Base-by-base conservation (phyloP, 2,888 invertebrate genomes). In the Galeopsomyia nigrocyanea region DNA sequence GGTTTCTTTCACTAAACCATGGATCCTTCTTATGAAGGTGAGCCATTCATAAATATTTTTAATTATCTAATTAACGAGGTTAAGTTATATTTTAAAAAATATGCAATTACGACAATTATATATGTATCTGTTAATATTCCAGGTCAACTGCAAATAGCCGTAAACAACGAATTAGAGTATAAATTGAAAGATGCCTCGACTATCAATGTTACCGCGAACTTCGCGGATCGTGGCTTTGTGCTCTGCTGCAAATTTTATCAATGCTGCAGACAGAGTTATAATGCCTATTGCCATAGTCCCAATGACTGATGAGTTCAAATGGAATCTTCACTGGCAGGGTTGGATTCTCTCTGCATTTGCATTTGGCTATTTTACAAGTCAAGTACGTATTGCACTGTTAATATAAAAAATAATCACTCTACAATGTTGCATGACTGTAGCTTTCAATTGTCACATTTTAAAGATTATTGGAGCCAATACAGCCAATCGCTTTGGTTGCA, bases 221-320 rank as follows among this genome's bases (percentile, higher is more conserved):
- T 89, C 90, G 68, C 87, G 89, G 68, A 89, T 91, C 72, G 90
- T 93, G 61, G 91, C 91, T 64, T 84, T 93, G 77, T 93, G 93
- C 83, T 92, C 92, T 26, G 87, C 90, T 61, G 93, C 93, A 60
- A 93, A 93, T 86, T 93, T 93, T 80, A 93, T 93, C 79, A 93
- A 93, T 84, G 91, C 93, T 63, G 93, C 93, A 3, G 93, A 93
- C 85, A 87, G 93, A 72, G 92, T 93, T 7, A 91, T 93, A 67
- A 93, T 93, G 93, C 93, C 93, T 0, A 92, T 93, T 71, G 92
- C 93, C 22, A 93, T 93, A 72, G 90, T 93, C 49, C 92, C 90
- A 3, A 93, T 93, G 92, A 90, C 92, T 0, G 90, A 91, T 82
- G 88, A 92, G 81, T 93, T 90, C 81, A 89, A 90, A 67, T 93